Conservation (phyloP, 2,888 invertebrate genomes). For the Cantharis flavilabris region DNA sequence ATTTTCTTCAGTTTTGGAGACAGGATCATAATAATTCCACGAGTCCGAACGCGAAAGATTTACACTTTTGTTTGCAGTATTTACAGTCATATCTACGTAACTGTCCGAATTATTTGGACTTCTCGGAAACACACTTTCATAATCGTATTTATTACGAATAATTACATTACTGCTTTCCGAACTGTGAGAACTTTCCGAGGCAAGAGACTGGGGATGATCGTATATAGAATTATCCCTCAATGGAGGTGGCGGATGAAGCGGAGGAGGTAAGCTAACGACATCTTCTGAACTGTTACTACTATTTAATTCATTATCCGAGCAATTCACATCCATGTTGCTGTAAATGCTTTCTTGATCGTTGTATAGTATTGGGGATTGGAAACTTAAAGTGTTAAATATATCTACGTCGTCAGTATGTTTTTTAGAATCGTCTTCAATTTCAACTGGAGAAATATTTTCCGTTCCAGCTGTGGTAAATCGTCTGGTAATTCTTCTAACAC, state of each 20-base stretch:
- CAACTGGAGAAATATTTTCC: slow-evolving; percentile 27
- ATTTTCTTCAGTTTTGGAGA: slow-evolving; percentile 31
- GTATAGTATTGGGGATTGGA: slow-evolving; percentile 63
- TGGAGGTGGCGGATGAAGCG: slow-evolving; percentile 64
- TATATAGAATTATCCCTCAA: slow-evolving; percentile 62
- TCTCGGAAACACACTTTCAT: slow-evolving; percentile 57
- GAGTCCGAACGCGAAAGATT: slow-evolving; percentile 57
- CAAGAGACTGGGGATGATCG: slow-evolving; percentile 58
- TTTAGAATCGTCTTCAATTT: slow-evolving; percentile 39
- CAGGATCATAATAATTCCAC: slow-evolving; percentile 60
- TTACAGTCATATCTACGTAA: slow-evolving; percentile 37
- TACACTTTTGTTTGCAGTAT: slow-evolving; percentile 41
- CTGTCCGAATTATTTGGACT: slow-evolving; percentile 46
- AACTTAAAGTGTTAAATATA: slow-evolving; percentile 68
- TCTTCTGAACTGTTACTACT: slow-evolving; percentile 36
- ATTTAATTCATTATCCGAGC: slow-evolving; percentile 43
- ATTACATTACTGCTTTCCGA: slow-evolving; percentile 39
- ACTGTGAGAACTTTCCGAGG: slow-evolving; percentile 47
- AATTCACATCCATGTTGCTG: slow-evolving; percentile 22
- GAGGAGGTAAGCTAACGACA: slow-evolving; percentile 57
- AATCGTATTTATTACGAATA: slow-evolving; percentile 44
- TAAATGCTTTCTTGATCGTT: slow-evolving; percentile 42
- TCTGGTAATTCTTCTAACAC: slow-evolving; percentile 50
- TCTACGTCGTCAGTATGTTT: slow-evolving; percentile 40
- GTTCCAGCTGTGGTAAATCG: slow-evolving; percentile 41